These are phyloP conservation scores for Acanthurus lineatus DNA, from an alignment of 2,797 vertebrate genomes.

Conservation along the genomic window DNA sequence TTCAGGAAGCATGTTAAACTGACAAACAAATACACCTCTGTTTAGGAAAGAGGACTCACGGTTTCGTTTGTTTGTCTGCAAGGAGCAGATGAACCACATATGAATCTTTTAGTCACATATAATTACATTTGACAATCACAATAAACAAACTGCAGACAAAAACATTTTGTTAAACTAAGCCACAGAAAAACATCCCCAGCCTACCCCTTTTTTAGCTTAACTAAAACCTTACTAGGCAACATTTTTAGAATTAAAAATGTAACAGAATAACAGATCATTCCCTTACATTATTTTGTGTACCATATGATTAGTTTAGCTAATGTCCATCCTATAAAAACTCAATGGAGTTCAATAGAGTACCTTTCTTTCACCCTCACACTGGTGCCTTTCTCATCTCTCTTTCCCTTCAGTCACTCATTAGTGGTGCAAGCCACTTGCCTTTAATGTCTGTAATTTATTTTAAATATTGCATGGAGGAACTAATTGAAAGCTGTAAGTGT, in stretches of 20 bases:
- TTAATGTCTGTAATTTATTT: conserved; percentile 7
- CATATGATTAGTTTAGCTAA: neutral
- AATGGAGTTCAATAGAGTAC: neutral
- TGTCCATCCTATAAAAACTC: neutral
- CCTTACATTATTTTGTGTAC: neutral
- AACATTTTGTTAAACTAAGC: conserved; percentile 11
- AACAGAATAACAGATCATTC: neutral
- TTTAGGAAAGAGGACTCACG: neutral
- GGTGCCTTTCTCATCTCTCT: neutral
- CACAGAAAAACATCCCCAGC: conserved; percentile 9
- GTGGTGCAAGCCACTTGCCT: neutral
- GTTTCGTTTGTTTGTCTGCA: conserved; percentile 18
- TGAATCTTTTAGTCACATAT: conserved; percentile 7
- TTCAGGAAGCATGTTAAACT: conserved; percentile 5
- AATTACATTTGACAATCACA: conserved; percentile 2
- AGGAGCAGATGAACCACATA: conserved; percentile 2
- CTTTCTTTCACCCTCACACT: neutral
- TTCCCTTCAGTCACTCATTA: neutral
- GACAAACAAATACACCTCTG: neutral
- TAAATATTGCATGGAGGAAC: neutral
- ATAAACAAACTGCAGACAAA: conserved; percentile 19
- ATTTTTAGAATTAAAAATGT: too few species aligned
- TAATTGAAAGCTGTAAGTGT: neutral
- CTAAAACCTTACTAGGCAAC: conserved; percentile 8
- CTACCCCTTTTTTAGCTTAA: neutral